Conservation (phyloP, 2,888 invertebrate genomes). For the Eristalinus sepulchralis region DNA sequence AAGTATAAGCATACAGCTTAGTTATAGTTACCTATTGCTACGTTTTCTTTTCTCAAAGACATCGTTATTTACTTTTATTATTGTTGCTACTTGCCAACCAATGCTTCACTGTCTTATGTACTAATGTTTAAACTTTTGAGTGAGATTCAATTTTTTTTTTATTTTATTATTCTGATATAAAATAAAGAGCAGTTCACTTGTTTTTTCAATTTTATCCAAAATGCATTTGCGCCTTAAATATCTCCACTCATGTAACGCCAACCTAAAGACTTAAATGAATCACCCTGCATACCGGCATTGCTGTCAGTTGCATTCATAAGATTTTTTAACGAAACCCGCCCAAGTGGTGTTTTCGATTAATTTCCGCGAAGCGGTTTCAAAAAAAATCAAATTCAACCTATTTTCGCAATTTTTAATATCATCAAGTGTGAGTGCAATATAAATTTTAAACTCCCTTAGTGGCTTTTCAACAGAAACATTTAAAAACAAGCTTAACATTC, state of each 20-base stretch:
- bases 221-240: not conserved
- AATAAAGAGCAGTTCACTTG: not conserved
- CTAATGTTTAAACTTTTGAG: too few relatives aligned
- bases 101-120: too few relatives aligned
- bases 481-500: constrained; percentile 28
- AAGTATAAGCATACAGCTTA: too few relatives aligned
- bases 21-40: too few relatives aligned
- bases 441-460: not conserved
- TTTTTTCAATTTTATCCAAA: not conserved
- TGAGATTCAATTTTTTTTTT: too few relatives aligned
- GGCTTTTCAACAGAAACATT: constrained; percentile 1
- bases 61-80: too few relatives aligned
- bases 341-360: constrained; percentile 68
- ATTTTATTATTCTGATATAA: too few relatives aligned
- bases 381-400: constrained; percentile 33
- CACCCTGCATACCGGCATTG: constrained; percentile 56
- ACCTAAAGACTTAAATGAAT: constrained; percentile 9
- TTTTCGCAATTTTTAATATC: constrained; percentile 25
- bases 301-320: constrained; percentile 52
- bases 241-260: not conserved
- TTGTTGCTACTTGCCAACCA: too few relatives aligned
- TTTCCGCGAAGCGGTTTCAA: constrained; percentile 55
- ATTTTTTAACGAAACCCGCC: constrained; percentile 74
- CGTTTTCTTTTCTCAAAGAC: too few relatives aligned
- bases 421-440: constrained; percentile 42